Evolutionary conservation across 1,140 invertebrate species (phyloP).

Genomic region (Procambarus virginalis): DNA sequence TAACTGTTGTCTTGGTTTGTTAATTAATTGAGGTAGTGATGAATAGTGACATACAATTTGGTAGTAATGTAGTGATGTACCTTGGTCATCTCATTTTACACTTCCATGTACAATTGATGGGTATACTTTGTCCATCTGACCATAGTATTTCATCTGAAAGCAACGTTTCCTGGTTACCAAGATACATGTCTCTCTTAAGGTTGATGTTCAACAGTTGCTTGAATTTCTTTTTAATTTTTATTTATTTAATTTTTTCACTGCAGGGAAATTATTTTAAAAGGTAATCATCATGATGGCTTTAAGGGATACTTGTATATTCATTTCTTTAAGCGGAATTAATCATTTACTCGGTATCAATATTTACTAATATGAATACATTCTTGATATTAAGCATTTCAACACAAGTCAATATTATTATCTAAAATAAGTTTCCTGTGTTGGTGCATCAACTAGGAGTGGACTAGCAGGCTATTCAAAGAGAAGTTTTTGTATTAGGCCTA

Average conservation of each 20-base stretch:
- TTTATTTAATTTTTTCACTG: too few relatives aligned
- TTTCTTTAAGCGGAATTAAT: too few relatives aligned
- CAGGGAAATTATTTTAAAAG: background rate
- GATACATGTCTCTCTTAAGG: background rate
- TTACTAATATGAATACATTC: too few relatives aligned
- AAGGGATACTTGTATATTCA: too few relatives aligned
- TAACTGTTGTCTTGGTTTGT: background rate
- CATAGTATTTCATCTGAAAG: background rate
- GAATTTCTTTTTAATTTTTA: background rate
- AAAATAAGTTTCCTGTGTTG: background rate
- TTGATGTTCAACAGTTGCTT: background rate
- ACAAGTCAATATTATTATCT: too few relatives aligned
- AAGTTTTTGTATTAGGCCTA: background rate
- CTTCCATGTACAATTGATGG: background rate
- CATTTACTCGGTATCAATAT: too few relatives aligned
- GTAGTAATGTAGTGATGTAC: background rate
- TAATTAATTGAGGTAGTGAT: background rate
- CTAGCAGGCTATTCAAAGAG: background rate
- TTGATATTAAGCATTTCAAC: too few relatives aligned
- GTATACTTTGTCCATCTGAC: background rate
- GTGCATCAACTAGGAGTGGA: background rate
- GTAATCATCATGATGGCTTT: background rate
- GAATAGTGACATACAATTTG: background rate
- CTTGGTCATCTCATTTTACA: background rate
- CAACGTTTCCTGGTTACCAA: background rate